A percentile compares a stretch with the other conserved stretches of the same genome.
These are phyloP conservation scores for Manacus vitellinus DNA, from an alignment of 2,113 vertebrate species.

Conservation along the genomic window DNA sequence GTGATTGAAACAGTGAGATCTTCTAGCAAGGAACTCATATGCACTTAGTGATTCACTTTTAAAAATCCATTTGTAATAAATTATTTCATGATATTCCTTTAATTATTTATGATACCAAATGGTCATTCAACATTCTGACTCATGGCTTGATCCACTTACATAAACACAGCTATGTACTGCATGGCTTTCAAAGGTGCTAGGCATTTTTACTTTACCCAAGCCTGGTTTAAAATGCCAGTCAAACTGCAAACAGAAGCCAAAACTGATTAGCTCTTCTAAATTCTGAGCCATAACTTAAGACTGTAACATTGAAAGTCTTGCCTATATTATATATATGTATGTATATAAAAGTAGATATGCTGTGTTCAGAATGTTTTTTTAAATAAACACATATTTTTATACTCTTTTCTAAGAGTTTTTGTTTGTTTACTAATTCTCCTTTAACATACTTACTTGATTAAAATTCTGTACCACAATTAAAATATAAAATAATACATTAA, in stretches of 20 bases:
- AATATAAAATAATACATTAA: neutral
- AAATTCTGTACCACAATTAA: neutral
- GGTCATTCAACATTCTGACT: conserved; percentile 24
- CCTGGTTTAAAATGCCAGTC: neutral
- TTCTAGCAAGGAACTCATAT: neutral
- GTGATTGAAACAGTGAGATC: conserved; percentile 22
- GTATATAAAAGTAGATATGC: neutral
- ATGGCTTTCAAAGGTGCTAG: neutral
- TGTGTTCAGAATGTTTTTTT: neutral
- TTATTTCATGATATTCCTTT: conserved; percentile 46
- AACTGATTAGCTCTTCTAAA: neutral
- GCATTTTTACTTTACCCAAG: neutral
- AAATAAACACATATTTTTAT: neutral
- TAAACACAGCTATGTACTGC: neutral
- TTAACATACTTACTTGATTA: neutral
- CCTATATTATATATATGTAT: neutral
- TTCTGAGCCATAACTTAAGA: neutral
- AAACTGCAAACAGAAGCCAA: neutral
- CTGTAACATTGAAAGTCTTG: neutral
- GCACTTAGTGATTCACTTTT: conserved; percentile 37
- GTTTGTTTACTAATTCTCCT: neutral
- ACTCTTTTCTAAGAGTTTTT: neutral
- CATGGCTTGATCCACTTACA: conserved; percentile 3
- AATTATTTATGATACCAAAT: conserved; percentile 41
- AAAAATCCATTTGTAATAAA: conserved; percentile 58